Evolutionary conservation across 1,140 invertebrate species (phyloP), one percentile per base, ranked within the genome.

Genomic region (Oreohelix idahoensis): DNA sequence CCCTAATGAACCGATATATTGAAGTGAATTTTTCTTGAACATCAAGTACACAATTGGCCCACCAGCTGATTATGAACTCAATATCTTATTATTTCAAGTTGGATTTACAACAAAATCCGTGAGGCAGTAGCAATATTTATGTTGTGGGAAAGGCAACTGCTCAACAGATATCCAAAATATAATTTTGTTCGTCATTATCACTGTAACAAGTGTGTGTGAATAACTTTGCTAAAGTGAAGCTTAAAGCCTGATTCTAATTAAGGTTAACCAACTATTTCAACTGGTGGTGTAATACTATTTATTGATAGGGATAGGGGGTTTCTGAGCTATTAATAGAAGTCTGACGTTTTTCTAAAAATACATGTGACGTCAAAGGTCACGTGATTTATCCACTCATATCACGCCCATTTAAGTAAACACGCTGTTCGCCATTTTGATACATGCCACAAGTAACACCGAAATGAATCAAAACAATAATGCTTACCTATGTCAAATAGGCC

Each of bases 401-500:
- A 66, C 63, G 63, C 63, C 63, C 63, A 35, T 66, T 23, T 66
- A 29, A 8, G 63, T 66, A 66, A 66, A 66, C 63, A 32, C n/a
- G 8, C 8, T 23, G 29, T 32, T 29, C 63, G 63, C 63, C 63
- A 66, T 66, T 66, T 66, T 66, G n/a, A 10, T 66, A 58, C 15
- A 58, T 23, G 4, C 17, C 2, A 17, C 2, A 32, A 10, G 0
- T 39, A 71, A 23, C 32, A 39, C 4, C 35, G 23, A 29, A 8
- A 39, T 71, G 4, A 11, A 26, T 11, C 15, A n/a, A 39, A 39
- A 42, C 2, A 74, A 15, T 4, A 74, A 35, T 74, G 11, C 38
- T 74, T 83, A 88, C 89, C 87, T 84, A 83, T 85, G 88, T 89
- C 85, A 90, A 90, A 90, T 88, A 87, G 88, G 89, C 89, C 89